phyloP scores from a whole-genome alignment of 2,113 vertebrate species.

The Macroglossus sobrinus region DNA sequence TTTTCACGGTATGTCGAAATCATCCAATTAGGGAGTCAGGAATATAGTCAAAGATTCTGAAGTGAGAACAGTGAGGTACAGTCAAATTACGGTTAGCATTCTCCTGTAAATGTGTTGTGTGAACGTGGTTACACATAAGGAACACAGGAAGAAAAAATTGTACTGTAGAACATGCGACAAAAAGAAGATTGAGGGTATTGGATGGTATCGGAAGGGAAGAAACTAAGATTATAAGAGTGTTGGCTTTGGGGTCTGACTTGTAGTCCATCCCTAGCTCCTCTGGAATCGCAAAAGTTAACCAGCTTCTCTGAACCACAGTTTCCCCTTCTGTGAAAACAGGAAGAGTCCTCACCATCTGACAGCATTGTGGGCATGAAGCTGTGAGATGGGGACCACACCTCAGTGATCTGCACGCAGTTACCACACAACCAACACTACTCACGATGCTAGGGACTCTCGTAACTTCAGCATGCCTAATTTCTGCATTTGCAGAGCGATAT shows the following conservation, averaged over 20 bases:
- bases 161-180: not conserved
- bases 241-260: not conserved
- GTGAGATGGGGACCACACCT: rapidly evolving
- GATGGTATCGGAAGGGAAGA: not conserved
- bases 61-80: not conserved
- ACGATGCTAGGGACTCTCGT: not conserved
- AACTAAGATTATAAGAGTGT: not conserved
- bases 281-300: not conserved
- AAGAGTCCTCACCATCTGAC: not conserved
- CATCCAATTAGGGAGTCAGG: not conserved
- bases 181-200: not conserved
- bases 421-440: not conserved
- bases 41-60: not conserved
- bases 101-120: not conserved
- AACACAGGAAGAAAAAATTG: not conserved
- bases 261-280: not conserved
- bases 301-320: not conserved
- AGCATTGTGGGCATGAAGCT: not conserved
- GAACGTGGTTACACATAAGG: not conserved
- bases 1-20: not conserved
- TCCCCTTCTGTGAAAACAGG: not conserved
- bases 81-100: not conserved
- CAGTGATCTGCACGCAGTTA: not conserved
- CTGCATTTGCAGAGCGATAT: not conserved
- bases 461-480: not conserved